Evolutionary conservation across 2,797 vertebrate genomes (phyloP).

Genomic region (Pristis pectinata): DNA sequence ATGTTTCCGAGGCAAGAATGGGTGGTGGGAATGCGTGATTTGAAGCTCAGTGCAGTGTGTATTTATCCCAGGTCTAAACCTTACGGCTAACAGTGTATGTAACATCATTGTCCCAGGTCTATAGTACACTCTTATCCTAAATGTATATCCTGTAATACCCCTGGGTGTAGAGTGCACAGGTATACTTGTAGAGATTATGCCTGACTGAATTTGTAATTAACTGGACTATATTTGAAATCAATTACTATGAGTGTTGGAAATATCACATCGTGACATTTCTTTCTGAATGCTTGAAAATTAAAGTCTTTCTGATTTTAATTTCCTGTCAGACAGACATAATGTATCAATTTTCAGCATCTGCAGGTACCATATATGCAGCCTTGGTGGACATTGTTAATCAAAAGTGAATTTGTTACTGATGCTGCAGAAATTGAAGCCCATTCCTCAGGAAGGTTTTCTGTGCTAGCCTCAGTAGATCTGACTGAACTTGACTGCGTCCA

Average conservation of each 20-base stretch:
- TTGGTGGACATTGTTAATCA: not conserved
- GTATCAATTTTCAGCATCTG: not conserved
- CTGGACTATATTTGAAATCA: not conserved
- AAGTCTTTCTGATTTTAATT: not conserved
- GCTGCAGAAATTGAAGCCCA: not conserved
- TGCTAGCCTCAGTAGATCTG: not conserved
- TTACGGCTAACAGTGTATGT: too few species aligned
- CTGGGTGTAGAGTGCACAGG: not conserved
- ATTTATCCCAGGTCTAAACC: too few species aligned
- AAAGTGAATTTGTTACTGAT: not conserved
- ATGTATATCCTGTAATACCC: too few species aligned
- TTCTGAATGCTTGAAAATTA: not conserved
- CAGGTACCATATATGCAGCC: not conserved
- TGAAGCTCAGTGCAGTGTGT: too few species aligned
- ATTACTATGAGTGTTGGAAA: not conserved
- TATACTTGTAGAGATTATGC: not conserved
- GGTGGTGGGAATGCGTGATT: too few species aligned
- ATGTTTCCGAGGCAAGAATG: too few species aligned
- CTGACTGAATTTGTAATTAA: not conserved
- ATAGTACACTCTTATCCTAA: not conserved
- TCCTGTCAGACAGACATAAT: not conserved
- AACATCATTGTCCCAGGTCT: not conserved
- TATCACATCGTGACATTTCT: not conserved
- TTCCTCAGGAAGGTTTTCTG: not conserved
- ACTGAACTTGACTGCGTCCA: not conserved